Evolutionary conservation across 1,140 invertebrate species (phyloP), one percentile per base, ranked within the genome.

Genomic region (Nymphalis io): DNA sequence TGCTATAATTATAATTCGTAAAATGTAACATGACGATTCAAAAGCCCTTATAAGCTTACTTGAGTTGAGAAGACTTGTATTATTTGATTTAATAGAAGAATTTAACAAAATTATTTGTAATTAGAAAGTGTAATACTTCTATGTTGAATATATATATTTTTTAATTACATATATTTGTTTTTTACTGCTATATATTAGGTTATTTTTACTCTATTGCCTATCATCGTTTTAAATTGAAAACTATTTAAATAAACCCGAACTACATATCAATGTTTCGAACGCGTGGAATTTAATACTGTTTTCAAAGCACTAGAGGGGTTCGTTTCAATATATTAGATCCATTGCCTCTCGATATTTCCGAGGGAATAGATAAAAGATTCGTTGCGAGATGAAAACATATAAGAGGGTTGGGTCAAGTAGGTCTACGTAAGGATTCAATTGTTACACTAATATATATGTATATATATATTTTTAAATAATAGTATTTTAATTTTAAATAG

Each of bases 231-330:
- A 20, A 51, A 51, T 18, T 51, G 0, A 18, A 51, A 51, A 51
- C 18, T 10, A 20, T n/a, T 51, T 8, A 18, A 51, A 18, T 20
- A 18, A 51, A 51, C 16, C 12, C 12, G 46, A 51, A 18, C 46
- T 2, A n/a, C 44, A n/a, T 48, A 48, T 48, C 44, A 48, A 48
- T 48, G 44, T 48, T n/a, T 48, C 44, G 46, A 18, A 20, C 16
- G 46, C 40, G 11, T 20, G 46, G 46, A 51, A 51, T 51, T 51
- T 51, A 51, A 51, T 51, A 51, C 46, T 51, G 20, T 51, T 51
- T 51, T 51, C 46, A 20, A 51, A 51, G 18, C 46, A 20, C 46
- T 51, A 13, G 18, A 51, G 46, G 18, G 16, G 15, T 21, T 20
- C 27, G 27, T 8, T 51, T 18, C 46, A 51, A 51, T 51, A 51